Conservation (phyloP, 2,888 invertebrate species). For the Watsonalla binaria region DNA sequence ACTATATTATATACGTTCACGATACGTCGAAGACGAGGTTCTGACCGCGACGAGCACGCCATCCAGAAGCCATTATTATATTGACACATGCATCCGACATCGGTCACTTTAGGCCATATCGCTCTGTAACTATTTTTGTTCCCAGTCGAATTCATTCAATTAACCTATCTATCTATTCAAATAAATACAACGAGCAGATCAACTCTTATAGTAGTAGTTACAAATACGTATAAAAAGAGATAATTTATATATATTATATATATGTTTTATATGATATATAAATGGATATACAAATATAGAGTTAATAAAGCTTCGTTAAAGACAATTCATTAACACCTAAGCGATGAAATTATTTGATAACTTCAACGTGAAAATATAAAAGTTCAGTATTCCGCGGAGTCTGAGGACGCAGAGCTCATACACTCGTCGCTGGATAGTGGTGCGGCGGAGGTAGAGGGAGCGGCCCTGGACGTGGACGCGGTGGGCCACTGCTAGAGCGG, state of each 20-base stretch:
- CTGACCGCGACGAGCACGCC: constrained; percentile 10
- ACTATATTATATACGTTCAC: constrained; percentile 44
- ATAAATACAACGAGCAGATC: constrained; percentile 71
- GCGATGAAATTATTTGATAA: constrained; percentile 76
- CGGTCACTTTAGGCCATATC: constrained; percentile 63
- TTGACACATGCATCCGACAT: constrained; percentile 23
- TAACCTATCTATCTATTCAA: constrained; percentile 72
- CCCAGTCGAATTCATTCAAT: constrained; percentile 71
- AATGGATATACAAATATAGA: constrained; percentile 77
- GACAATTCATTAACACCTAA: constrained; percentile 69
- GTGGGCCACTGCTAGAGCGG: constrained; percentile 68
- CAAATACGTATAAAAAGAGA: constrained; percentile 76
- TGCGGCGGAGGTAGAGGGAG: constrained; percentile 9
- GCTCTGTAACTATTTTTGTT: constrained; percentile 65
- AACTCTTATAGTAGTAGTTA: constrained; percentile 60
- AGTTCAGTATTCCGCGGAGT: constrained; percentile 52
- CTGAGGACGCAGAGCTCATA: constrained; percentile 23
- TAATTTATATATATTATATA: constrained; percentile 44
- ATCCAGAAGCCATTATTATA: neutral
- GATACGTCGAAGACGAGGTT: constrained; percentile 32
- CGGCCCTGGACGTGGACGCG: constrained; percentile 14
- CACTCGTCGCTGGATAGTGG: constrained; percentile 22
- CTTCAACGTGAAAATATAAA: constrained; percentile 69
- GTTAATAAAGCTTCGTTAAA: constrained; percentile 78
- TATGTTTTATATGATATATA: constrained; percentile 47